Base-by-base conservation (phyloP, 2,888 invertebrate species). In the Yponomeuta evonymella region DNA sequence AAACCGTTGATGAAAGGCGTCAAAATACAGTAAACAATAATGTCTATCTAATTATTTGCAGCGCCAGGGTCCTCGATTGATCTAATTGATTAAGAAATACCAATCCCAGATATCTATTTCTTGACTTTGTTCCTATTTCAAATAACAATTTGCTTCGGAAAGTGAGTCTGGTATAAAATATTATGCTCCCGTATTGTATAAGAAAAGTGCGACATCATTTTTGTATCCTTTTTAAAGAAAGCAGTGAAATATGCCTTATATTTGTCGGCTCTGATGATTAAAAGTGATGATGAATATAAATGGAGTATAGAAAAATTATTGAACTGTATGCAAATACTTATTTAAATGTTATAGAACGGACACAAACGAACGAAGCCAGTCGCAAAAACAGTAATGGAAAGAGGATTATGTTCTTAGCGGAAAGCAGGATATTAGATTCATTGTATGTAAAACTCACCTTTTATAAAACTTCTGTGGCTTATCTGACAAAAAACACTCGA, bases 381-480 rank as follows among this genome's bases (percentile, higher is more conserved):
- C 12, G 12, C 15, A 15, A 58, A 58, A 12, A 12, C 15, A 58
- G 51, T 58, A 58, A 67, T 33, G 67, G 67, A 67, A 67, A 67
- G 23, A 23, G 67, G 23, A 67, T 67, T 23, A 36, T 36, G 23
- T 12, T 23, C 33, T 67, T 36, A 15, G 48, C 12, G 10, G 5
- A 10, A 67, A 23, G 67, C 36, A 43, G 43, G 29, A 36, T 67
- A 36, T n/a, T 67, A 67, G 67, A 43, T 67, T 23, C 43, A 67
- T 48, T 9, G n/a, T 43, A 36, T 43, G 36, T 67, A 65, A 65
- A 65, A 65, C 30, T 65, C 33, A 65, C 33, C 33, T 65, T 30
- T 65, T 58, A 58, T 58, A 58, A 58, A 58, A 58, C 51, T 58
- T 58, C 51, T 58, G 51, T 23, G 43, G 67, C 67, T 67, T 67